Evolutionary conservation across 2,797 vertebrate species (phyloP).

Genomic region (Mormyrops attenuatus): DNA sequence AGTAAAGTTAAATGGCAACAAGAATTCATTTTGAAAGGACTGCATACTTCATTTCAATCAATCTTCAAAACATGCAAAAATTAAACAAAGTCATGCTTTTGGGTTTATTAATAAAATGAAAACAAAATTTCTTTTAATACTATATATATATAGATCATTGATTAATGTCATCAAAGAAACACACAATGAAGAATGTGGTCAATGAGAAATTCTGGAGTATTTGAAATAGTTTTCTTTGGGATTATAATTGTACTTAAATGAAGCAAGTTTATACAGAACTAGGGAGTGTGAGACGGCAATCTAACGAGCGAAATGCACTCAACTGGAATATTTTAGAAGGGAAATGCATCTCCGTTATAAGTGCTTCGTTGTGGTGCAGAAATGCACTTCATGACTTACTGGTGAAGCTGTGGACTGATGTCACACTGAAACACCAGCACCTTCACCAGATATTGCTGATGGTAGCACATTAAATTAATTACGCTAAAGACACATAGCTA

Average conservation of each 20-base stretch:
- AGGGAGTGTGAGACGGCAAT: not conserved
- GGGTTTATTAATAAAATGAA: not conserved
- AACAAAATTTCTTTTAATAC: not conserved
- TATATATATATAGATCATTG: not conserved
- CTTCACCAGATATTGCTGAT: not conserved
- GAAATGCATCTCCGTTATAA: not conserved
- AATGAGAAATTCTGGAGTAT: not conserved
- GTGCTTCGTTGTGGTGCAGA: not conserved
- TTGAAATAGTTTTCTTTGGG: not conserved
- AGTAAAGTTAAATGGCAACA: not conserved
- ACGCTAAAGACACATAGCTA: not conserved
- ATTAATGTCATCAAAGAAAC: not conserved
- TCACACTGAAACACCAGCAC: not conserved
- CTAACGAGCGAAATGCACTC: not conserved
- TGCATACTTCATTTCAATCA: not conserved
- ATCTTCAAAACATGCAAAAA: not conserved
- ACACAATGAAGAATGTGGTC: not conserved
- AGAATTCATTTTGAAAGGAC: not conserved
- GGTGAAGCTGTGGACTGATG: not conserved
- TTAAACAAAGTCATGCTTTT: not conserved
- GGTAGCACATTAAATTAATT: not conserved
- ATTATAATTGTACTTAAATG: not conserved
- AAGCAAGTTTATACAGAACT: not conserved
- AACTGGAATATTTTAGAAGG: not conserved
- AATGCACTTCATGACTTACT: not conserved